These are phyloP conservation scores for Diaprepes abbreviatus DNA, from an alignment of 2,888 invertebrate species.

Conservation along the genomic window DNA sequence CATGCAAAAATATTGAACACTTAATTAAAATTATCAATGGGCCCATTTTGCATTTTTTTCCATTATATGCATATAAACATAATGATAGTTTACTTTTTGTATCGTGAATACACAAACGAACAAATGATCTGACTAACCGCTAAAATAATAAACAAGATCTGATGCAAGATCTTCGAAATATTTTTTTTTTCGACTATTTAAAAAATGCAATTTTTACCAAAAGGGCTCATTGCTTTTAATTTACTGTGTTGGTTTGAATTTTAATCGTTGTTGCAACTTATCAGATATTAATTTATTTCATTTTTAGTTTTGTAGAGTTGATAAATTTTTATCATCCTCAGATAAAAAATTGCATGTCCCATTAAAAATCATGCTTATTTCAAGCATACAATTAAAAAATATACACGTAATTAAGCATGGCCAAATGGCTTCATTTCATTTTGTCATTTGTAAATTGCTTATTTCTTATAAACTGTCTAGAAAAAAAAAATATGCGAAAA, in stretches of 20 bases:
- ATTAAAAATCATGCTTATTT: slow-evolving; percentile 36
- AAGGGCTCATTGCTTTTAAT: background rate
- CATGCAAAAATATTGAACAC: slow-evolving; percentile 16
- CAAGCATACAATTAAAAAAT: background rate
- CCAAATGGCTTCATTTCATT: background rate
- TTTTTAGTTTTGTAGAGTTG: slow-evolving; percentile 12
- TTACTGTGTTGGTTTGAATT: no score
- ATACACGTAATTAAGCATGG: background rate
- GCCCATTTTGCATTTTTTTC: background rate
- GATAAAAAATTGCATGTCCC: slow-evolving; percentile 32
- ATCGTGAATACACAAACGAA: no score
- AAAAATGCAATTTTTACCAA: background rate
- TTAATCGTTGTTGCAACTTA: no score
- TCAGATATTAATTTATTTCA: background rate
- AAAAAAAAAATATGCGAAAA: no score
- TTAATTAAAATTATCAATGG: background rate
- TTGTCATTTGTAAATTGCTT: no score
- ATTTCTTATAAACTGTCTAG: no score
- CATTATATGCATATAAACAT: no score
- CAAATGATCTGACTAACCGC: no score
- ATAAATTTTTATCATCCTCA: background rate
- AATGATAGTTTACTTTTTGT: no score
- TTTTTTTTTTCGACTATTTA: no score
- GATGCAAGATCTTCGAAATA: no score
- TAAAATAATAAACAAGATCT: no score